These are phyloP conservation scores for Amazona vittata DNA, from an alignment of 2,113 vertebrate genomes.

Conservation along the genomic window DNA sequence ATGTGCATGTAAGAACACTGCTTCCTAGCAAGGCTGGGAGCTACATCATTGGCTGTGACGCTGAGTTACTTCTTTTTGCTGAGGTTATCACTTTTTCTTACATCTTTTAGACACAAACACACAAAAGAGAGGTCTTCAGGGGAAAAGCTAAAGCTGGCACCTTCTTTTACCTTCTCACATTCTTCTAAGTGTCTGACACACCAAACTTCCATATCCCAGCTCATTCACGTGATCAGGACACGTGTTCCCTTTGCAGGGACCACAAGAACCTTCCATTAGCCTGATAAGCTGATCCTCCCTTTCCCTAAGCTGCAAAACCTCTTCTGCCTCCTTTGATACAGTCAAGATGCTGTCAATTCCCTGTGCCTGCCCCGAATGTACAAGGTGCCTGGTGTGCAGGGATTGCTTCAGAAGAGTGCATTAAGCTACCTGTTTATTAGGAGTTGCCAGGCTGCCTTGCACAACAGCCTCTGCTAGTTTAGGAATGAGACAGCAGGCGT, in stretches of 20 bases:
- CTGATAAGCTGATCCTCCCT: not conserved
- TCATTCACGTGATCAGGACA: not conserved
- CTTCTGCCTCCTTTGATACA: not conserved
- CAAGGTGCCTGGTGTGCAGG: not conserved
- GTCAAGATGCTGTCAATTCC: not conserved
- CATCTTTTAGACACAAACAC: not conserved
- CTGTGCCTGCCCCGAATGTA: not conserved
- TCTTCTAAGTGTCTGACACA: not conserved
- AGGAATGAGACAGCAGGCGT: conserved; percentile 57
- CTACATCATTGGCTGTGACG: not conserved
- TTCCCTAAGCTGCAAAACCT: not conserved
- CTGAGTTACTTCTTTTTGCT: not conserved
- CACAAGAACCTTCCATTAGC: not conserved
- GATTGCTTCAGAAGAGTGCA: not conserved
- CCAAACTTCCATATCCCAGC: not conserved
- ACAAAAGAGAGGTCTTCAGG: not conserved
- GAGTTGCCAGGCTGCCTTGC: conserved; percentile 42
- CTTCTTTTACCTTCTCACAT: not conserved
- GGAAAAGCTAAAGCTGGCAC: not conserved
- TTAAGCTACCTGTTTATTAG: conserved; percentile 23
- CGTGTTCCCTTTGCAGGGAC: not conserved
- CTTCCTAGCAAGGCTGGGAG: not conserved
- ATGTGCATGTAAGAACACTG: not conserved
- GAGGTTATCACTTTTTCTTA: not conserved
- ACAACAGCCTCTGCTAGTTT: conserved; percentile 44